Evolutionary conservation across 2,888 invertebrate genomes (phyloP).

Genomic region (Cephus sareptanus): DNA sequence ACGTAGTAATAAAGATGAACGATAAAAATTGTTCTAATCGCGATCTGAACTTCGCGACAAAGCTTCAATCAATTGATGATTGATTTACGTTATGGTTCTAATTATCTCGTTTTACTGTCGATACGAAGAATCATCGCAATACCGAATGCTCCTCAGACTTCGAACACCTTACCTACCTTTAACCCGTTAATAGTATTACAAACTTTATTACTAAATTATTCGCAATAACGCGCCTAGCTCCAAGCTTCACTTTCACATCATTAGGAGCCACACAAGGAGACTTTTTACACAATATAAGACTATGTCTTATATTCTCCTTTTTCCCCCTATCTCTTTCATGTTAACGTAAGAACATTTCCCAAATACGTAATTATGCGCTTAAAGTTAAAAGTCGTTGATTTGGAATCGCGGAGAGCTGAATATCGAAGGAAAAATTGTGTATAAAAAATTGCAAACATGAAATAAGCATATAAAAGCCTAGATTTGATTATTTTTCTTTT

Average conservation of each 20-base stretch:
- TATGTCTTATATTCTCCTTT: neutral
- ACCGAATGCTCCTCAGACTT: neutral
- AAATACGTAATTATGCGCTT: neutral
- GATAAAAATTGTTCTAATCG: neutral
- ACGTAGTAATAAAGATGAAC: conserved; percentile 32
- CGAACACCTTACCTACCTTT: neutral
- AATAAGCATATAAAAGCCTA: neutral
- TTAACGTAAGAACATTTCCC: neutral
- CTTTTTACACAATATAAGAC: neutral
- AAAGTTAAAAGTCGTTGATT: neutral
- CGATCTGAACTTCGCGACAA: neutral
- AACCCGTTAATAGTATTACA: conserved; percentile 39
- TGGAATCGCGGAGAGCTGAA: neutral
- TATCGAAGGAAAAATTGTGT: neutral
- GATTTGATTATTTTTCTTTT: conserved; percentile 14
- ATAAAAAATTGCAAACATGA: neutral
- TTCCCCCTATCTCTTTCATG: neutral
- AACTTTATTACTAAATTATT: conserved; percentile 23
- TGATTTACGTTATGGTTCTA: neutral
- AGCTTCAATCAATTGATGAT: neutral
- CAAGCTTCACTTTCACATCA: neutral
- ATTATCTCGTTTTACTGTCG: neutral
- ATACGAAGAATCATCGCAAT: conserved; percentile 1
- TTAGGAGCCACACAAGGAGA: neutral
- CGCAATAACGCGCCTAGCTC: conserved; percentile 19